These are phyloP conservation scores for Tetropium fuscum DNA, from an alignment of 2,888 invertebrate species.

Conservation along the genomic window DNA sequence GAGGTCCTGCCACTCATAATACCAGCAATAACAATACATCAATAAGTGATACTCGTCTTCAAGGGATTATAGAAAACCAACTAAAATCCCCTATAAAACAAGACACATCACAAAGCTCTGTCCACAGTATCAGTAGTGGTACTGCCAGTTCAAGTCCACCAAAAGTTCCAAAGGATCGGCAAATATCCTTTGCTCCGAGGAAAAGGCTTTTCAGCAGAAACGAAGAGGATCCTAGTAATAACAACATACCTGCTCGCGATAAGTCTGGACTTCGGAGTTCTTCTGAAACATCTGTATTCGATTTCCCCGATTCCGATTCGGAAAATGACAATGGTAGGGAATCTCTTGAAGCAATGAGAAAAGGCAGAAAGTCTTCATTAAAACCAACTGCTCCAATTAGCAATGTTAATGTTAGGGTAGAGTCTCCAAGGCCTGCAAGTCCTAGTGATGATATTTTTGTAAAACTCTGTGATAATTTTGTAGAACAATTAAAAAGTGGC, in stretches of 20 bases:
- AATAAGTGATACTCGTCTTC: conserved; percentile 40
- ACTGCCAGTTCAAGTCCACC: conserved; percentile 65
- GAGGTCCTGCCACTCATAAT: conserved; percentile 44
- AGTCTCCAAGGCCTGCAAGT: conserved; percentile 50
- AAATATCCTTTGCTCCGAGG: conserved; percentile 60
- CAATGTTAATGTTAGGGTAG: conserved; percentile 46
- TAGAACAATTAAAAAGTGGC: conserved; percentile 78
- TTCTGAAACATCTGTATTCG: conserved; percentile 75
- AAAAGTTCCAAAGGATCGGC: conserved; percentile 65
- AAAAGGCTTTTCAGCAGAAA: conserved; percentile 72
- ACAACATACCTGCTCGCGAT: conserved; percentile 62
- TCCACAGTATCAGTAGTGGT: conserved; percentile 40
- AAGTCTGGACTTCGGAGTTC: conserved; percentile 69
- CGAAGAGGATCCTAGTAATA: conserved; percentile 65
- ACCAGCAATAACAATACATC: conserved; percentile 42
- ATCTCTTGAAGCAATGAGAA: conserved; percentile 74
- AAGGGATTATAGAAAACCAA: conserved; percentile 52
- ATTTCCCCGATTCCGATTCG: conserved; percentile 74
- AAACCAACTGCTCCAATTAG: conserved; percentile 69
- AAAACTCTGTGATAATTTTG: conserved; percentile 81
- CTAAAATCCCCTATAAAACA: conserved; percentile 67
- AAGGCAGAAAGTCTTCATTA: conserved; percentile 70
- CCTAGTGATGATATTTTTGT: conserved; percentile 72
- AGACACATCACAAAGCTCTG: conserved; percentile 36
- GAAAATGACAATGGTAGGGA: conserved; percentile 76